phyloP scores from a whole-genome alignment of 2,797 vertebrate genomes.

The Antrozous pallidus region DNA sequence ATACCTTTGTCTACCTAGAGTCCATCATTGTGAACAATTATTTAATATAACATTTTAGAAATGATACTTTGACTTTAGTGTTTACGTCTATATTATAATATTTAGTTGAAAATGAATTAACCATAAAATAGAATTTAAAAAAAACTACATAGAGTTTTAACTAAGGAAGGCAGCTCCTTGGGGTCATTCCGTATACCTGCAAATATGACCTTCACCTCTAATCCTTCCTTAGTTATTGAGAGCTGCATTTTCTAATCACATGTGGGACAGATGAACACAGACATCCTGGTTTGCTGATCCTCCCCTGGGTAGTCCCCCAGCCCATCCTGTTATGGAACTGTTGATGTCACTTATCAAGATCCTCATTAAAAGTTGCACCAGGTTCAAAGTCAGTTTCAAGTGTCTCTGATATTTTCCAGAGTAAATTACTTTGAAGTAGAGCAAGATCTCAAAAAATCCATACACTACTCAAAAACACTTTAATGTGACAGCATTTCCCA shows the following conservation, averaged over 20 bases:
- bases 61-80: background rate
- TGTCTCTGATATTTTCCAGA: background rate
- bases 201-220: background rate
- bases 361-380: background rate
- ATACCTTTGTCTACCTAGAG: background rate
- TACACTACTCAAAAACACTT: background rate
- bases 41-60: background rate
- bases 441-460: background rate
- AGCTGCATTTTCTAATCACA: background rate
- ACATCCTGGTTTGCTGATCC: background rate
- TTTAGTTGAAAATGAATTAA: constrained; percentile 9
- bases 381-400: background rate
- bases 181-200: background rate
- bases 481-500: background rate
- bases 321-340: background rate
- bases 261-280: background rate
- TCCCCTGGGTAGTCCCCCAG: background rate
- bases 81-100: background rate
- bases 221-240: background rate
- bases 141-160: background rate
- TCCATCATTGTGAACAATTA: background rate
- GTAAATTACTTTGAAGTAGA: background rate
- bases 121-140: background rate
- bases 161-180: too few relatives aligned
- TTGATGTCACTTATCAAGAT: background rate